Conservation (phyloP, 2,888 invertebrate species). For the Eupithecia tripunctaria region DNA sequence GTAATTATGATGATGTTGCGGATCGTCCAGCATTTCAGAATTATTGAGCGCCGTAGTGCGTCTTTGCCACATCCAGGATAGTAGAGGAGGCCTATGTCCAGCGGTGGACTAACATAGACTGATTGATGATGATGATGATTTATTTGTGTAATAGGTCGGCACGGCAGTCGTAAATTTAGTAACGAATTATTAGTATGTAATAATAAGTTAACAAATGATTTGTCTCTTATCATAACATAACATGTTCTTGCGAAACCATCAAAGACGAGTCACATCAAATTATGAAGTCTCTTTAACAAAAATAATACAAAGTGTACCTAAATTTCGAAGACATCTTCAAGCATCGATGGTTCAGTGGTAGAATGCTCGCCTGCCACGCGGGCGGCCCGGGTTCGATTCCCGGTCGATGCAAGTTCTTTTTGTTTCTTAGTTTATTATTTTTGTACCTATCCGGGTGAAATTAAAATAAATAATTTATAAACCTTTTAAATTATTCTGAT, state of each 20-base stretch:
- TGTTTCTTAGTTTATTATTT: constrained; percentile 11
- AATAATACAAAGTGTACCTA: background rate
- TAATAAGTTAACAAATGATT: background rate
- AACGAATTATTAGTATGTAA: background rate
- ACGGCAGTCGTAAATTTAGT: background rate
- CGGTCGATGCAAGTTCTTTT: constrained; percentile 76
- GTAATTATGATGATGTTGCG: background rate
- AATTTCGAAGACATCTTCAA: constrained; percentile 33
- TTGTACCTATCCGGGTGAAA: background rate
- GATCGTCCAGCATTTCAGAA: background rate
- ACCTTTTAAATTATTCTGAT: background rate
- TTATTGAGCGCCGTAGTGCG: no score
- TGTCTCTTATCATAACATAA: background rate
- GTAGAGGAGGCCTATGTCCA: no score
- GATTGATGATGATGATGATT: no score
- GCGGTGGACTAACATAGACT: no score
- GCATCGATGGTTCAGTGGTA: constrained; percentile 84
- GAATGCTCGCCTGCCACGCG: constrained; percentile 85
- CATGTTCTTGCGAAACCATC: background rate
- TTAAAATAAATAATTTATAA: background rate
- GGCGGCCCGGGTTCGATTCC: constrained; percentile 86
- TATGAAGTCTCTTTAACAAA: background rate
- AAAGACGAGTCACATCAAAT: background rate
- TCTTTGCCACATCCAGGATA: no score
- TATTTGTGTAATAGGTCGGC: no score